phyloP scores from a whole-genome alignment of 2,888 invertebrate species.

The Balanococcus diminutus region DNA sequence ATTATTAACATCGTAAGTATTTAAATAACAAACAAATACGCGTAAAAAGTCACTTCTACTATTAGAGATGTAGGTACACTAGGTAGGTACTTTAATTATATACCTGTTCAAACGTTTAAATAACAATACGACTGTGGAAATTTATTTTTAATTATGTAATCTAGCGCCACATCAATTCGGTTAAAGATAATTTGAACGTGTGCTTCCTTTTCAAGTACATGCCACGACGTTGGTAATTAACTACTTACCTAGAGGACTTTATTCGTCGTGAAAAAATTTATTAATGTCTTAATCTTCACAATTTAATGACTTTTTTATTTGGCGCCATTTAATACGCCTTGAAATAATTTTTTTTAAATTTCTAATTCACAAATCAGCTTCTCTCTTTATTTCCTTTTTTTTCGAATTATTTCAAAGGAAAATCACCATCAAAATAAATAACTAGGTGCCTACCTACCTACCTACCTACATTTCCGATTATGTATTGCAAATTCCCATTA shows the following conservation, averaged over 20 bases:
- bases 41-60: slow-evolving; percentile 8
- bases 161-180: neutral
- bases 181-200: neutral
- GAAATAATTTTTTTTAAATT: no score
- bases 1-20: neutral
- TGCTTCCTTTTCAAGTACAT: neutral
- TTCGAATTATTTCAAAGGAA: no score
- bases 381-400: no score
- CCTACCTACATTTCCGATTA: no score
- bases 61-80: neutral
- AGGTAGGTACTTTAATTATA: neutral
- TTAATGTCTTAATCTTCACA: neutral
- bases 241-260: neutral
- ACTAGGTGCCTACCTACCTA: no score
- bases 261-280: neutral
- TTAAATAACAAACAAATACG: neutral
- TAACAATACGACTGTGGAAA: neutral
- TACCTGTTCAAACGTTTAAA: neutral
- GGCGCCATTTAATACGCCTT: no score
- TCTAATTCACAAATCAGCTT: no score
- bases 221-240: neutral
- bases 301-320: no score
- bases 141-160: neutral
- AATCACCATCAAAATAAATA: no score
- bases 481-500: no score